Base-by-base conservation (phyloP, 2,888 invertebrate species). In the Diadromus collaris region DNA sequence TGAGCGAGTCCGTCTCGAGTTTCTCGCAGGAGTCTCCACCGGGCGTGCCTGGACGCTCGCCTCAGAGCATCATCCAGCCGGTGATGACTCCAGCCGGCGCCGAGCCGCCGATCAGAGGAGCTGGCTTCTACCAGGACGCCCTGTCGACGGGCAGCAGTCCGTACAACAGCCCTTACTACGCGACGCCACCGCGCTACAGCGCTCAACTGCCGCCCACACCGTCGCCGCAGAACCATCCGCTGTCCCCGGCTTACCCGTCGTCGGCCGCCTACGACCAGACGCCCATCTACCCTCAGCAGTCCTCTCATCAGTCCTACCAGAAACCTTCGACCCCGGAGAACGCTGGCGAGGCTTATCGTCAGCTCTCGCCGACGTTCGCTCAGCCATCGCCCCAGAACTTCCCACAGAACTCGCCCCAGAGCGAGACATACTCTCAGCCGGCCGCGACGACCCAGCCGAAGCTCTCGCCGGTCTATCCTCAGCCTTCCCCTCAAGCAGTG, bases 81-180 rank as follows among this genome's bases (percentile, higher is more conserved):
- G 77, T 83, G 19, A 75, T 84, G 60, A 91, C 91, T 1, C 93
- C 93, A 80, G 94, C 94, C 85, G 94, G 93, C 83, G 93, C 94
- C n/a, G 96, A 96, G 86, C 96, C 96, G 0, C 95, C 96, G 5
- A 95, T 97, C 6, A 93, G 97, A 83, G 97, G 96, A 44, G 90
- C 90, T 10, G 97, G 97, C 4, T 97, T 97, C 89, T 97, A 97
- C 90, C 97, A 97, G 89, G 97, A 97, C 84, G 95, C 95, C 0
- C 94, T 95, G n/a, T 96, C 96, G 0, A 94, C 95, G 5, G 96
- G 96, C 88, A 95, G 95, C 85, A 96, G 96, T 85, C 96, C 96
- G 0, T 96, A 96, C 84, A 96, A 96, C 88, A 96, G 91, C 81
- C 90, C 90, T 0, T 90, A 89, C 78, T 90, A 90, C 65, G 89